phyloP scores from a whole-genome alignment of 2,888 invertebrate genomes.

The Cheiracanthium punctorium region DNA sequence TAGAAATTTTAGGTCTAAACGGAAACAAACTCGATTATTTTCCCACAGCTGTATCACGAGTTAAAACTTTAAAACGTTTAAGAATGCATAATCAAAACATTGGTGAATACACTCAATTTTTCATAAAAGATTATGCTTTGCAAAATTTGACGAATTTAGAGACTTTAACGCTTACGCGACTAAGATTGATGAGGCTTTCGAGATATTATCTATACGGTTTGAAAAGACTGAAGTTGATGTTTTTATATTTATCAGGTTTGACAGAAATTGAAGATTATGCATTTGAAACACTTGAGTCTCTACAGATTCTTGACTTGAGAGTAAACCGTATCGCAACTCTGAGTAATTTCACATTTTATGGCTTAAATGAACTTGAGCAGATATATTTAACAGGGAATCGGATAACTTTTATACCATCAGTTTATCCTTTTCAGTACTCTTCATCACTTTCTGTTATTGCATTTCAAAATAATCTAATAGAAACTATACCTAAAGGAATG shows the following conservation, averaged over 20 bases:
- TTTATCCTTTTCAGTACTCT: constrained; percentile 14
- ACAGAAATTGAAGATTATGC: constrained; percentile 30
- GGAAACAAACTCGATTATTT: neutral
- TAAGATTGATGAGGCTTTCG: neutral
- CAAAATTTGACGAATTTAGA: neutral
- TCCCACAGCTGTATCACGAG: neutral
- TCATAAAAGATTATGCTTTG: constrained; percentile 3
- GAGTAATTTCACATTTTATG: constrained; percentile 38
- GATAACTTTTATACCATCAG: neutral
- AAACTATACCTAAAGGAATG: neutral
- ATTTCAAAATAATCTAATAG: constrained; percentile 23
- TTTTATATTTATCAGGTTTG: neutral
- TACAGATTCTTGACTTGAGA: constrained; percentile 1
- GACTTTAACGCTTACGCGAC: neutral
- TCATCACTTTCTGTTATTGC: neutral
- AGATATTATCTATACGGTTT: constrained; percentile 26
- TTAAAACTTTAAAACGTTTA: constrained; percentile 5
- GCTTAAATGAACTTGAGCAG: constrained; percentile 3
- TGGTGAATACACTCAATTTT: neutral
- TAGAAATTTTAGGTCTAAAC: neutral
- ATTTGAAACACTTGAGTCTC: constrained; percentile 34
- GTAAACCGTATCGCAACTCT: constrained; percentile 14
- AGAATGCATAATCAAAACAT: neutral
- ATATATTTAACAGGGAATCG: constrained; percentile 3
- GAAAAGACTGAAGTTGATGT: neutral